Base-by-base conservation (phyloP, 2,888 invertebrate genomes). In the Diogma glabrata region DNA sequence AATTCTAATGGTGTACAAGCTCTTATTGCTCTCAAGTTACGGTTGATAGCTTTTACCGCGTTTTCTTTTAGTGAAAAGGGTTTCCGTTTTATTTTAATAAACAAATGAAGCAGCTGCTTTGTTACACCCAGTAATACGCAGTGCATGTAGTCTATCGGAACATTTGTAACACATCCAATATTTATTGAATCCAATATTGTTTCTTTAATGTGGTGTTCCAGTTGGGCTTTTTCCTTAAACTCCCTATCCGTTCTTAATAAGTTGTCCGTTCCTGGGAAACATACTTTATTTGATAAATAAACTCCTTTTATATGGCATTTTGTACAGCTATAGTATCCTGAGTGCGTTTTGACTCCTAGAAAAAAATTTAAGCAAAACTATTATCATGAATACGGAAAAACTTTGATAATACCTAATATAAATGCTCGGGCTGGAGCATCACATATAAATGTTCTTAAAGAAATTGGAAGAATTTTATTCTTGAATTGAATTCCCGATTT, bases 81-180 rank as follows among this genome's bases (percentile, higher is more conserved):
- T 38, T 38, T 38, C 19, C 20, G 17, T 8, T 40, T 3, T 19
- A 3, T 19, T 19, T 40, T 19, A 40, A 40, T 20, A 40, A 40
- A n/a, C n/a, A n/a, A n/a, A n/a, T 4, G 36, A 4, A 40, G 17
- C 33, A 33, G 4, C 14, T 33, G 5, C 33, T 10, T 12, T 45
- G 45, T 45, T 3, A 50, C 33, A 7, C 46, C 30, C 10, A 46
- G 14, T 20, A 14, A 28, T 3, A 50, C 46, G 16, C 50, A 46
- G 19, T 51, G 51, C 51, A 51, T 47, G 10, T 17, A 22, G 26
- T 51, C 51, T 7, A 51, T 23, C 7, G 51, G 36, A 36, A 51
- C 22, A 7, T 24, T 22, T 4, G 28, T 8, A 3, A 51, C 24
- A 14, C 20, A 51, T n/a, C 46, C 47, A 8, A 51, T 47, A 4